Evolutionary conservation across 2,888 invertebrate species (phyloP), one percentile per base, ranked within the genome.

Genomic region (Plutella xylostella): DNA sequence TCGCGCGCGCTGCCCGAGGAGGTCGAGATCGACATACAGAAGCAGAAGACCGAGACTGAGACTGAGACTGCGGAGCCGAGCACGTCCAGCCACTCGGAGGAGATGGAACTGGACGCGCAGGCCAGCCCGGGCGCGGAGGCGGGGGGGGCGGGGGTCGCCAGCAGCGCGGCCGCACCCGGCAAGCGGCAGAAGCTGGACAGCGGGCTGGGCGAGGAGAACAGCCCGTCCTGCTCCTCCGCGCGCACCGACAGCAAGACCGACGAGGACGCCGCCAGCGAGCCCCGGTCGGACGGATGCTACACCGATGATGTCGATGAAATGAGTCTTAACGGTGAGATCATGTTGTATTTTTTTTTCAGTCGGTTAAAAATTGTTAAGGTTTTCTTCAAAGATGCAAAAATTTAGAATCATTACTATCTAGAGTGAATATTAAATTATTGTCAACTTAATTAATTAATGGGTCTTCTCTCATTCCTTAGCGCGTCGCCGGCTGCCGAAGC

Each of bases 101-200:
- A 33, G 33, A 33, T 33, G 33, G 33, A 33, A 33, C 6, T 14
- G 6, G 33, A 33, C 12, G 12, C 14, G 14, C n/a, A 33, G 33
- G 14, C n/a, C 2, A 2, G 7, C 22, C 3, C 14, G 15, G 4
- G 3, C 39, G 39, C 21, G 7, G 15, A 19, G 11, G 22, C 22
- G 17, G 20, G 20, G n/a, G 1, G 7, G 18, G 37, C 19, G n/a
- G 20, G 12, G n/a, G n/a, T n/a, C n/a, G n/a, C n/a, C n/a, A n/a
- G n/a, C n/a, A n/a, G n/a, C n/a, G n/a, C n/a, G n/a, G n/a, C n/a
- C n/a, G n/a, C 33, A 14, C 33, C 7, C 14, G n/a, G 58, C 45
- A 74, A 73, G 55, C 56, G 88, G 11, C 86, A 87, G 61, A 89
- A 89, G 66, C 68, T 88, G 38, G 89, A 90, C 59, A 88, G 88